Conservation (phyloP, 2,888 invertebrate genomes). For the Heteropelma amictum region DNA sequence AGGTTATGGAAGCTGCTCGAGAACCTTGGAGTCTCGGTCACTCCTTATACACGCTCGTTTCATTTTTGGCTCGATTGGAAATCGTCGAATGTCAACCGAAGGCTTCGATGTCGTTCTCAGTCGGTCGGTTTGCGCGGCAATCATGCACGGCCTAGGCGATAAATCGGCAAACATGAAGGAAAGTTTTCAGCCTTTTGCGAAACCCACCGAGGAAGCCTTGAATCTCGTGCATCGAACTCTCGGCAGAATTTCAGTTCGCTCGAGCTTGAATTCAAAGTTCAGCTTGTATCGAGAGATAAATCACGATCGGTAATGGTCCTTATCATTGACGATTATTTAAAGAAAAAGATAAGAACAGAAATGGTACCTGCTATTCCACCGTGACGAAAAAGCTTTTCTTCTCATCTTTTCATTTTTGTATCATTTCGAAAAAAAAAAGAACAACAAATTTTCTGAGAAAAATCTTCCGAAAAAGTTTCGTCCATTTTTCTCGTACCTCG, state of each 20-base stretch:
- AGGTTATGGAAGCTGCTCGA: conserved; percentile 12
- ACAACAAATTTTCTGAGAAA: not conserved
- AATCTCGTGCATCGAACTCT: conserved; percentile 28
- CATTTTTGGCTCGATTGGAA: conserved; percentile 39
- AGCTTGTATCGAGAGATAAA: too few species aligned
- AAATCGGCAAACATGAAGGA: not conserved
- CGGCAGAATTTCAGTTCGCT: too few species aligned
- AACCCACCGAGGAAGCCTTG: conserved; percentile 1
- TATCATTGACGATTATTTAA: too few species aligned
- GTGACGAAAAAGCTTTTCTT: not conserved
- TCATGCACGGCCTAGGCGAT: conserved; percentile 16
- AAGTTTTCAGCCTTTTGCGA: not conserved
- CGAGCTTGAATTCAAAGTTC: too few species aligned
- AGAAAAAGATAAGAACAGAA: not conserved
- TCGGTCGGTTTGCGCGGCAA: conserved; percentile 4
- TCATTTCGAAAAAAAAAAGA: not conserved
- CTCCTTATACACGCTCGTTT: conserved; percentile 13
- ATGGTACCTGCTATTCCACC: not conserved
- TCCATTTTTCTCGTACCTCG: not conserved
- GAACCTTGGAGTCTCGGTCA: conserved; percentile 28
- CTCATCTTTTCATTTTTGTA: not conserved
- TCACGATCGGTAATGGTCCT: too few species aligned
- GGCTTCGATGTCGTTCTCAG: conserved; percentile 34
- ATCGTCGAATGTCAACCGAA: conserved; percentile 38
- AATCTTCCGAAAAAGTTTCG: not conserved